A percentile compares a stretch with the other conserved stretches of the same genome.
phyloP scores from a whole-genome alignment of 2,113 vertebrate species.

The Saccopteryx bilineata region DNA sequence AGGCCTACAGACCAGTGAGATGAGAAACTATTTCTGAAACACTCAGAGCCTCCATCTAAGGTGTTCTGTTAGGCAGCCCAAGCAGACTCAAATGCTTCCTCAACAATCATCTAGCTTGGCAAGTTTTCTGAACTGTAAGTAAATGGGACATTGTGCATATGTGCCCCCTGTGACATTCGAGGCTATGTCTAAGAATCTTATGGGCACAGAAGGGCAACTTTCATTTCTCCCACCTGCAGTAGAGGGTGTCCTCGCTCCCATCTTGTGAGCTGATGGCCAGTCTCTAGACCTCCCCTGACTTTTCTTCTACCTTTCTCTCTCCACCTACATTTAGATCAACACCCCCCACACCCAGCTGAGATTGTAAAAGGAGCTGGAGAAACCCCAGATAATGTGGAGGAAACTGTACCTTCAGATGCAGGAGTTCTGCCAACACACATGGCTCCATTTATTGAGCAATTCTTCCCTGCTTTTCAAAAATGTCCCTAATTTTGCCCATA shows the following conservation, averaged over 20 bases:
- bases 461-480: neutral
- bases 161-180: neutral
- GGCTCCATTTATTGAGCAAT: neutral
- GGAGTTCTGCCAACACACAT: neutral
- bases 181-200: neutral
- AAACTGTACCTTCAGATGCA: neutral
- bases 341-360: neutral
- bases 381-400: accelerated
- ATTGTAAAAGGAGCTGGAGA: neutral
- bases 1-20: neutral
- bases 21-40: accelerated
- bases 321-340: accelerated
- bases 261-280: no score
- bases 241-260: neutral
- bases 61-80: neutral
- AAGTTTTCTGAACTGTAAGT: neutral
- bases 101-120: neutral
- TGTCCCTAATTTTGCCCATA: neutral
- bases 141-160: accelerated
- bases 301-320: neutral
- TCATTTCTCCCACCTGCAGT: neutral
- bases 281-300: neutral
- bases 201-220: no score
- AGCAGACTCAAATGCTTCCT: neutral
- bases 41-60: accelerated